Conservation (phyloP, 2,113 vertebrate genomes). For the Elgaria multicarinata region DNA sequence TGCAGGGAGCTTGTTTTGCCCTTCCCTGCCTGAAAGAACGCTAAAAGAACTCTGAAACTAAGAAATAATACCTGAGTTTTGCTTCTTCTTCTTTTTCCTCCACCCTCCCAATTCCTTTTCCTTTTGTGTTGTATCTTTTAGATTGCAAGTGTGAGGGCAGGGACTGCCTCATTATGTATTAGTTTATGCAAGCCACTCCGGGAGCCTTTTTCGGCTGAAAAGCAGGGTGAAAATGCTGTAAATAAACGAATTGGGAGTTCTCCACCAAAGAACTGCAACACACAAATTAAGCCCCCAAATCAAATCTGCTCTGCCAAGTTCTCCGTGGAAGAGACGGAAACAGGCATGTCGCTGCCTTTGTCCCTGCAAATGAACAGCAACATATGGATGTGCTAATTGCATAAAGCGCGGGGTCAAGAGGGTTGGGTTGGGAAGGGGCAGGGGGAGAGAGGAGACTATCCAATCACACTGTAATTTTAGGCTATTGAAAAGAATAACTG, state of each 20-base stretch:
- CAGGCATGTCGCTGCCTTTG: not conserved
- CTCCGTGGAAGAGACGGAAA: not conserved
- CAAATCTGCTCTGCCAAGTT: not conserved
- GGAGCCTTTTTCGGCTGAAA: no score
- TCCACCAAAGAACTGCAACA: not conserved
- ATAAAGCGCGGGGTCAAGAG: not conserved
- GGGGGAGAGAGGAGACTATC: constrained; percentile 25
- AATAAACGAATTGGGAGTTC: not conserved
- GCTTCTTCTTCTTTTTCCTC: no score
- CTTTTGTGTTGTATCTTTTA: no score
- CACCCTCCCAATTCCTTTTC: no score
- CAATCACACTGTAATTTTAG: constrained; percentile 17
- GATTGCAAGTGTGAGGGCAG: no score
- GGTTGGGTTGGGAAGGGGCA: not conserved
- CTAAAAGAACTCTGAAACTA: no score
- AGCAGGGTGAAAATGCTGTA: no score
- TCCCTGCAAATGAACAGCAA: not conserved
- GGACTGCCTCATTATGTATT: no score
- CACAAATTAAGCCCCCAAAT: not conserved
- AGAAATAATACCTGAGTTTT: no score
- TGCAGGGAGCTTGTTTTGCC: no score
- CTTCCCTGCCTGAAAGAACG: no score
- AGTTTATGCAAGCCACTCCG: no score
- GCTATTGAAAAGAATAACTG: not conserved
- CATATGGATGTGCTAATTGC: not conserved